A percentile compares a stretch with the other conserved stretches of the same genome.
Conservation (phyloP, 64 coral and sea anemone genomes). For the Platygyra sinensis region DNA sequence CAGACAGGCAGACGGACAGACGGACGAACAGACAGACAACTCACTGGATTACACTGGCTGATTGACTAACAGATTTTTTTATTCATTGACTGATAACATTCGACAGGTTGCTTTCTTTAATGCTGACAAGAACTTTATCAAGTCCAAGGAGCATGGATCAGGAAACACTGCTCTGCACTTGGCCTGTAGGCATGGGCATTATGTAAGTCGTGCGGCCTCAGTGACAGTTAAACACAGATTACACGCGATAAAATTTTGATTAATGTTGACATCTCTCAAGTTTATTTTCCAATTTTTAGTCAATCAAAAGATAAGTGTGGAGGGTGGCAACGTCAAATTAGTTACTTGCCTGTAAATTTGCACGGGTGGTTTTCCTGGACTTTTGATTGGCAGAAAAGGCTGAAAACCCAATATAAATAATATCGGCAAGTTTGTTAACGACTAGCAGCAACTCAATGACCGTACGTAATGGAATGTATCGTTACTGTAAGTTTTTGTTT, state of each 20-base stretch:
- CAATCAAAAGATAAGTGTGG: too few relatives aligned
- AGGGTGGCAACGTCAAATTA: too few relatives aligned
- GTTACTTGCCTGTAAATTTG: too few relatives aligned
- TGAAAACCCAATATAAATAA: too few relatives aligned
- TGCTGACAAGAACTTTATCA: constrained; percentile 78
- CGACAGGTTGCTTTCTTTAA: constrained; percentile 87
- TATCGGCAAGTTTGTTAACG: too few relatives aligned
- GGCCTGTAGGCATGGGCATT: constrained; percentile 91
- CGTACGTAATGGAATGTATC: not conserved
- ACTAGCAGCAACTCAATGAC: not conserved
- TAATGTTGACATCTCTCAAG: not conserved
- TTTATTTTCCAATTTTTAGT: too few relatives aligned
- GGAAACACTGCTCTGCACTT: constrained; percentile 94
- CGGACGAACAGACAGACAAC: not conserved
- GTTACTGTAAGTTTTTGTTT: not conserved
- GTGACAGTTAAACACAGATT: too few relatives aligned
- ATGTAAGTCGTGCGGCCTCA: constrained; percentile 54
- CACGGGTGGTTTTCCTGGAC: too few relatives aligned
- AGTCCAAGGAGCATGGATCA: constrained; percentile 88
- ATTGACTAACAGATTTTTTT: not conserved
- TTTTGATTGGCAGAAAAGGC: too few relatives aligned
- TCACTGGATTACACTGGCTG: not conserved
- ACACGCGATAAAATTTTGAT: not conserved
- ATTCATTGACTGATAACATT: not conserved
- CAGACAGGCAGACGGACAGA: too few relatives aligned